Percentiles rank a stretch among this genome's conserved stretches.
phyloP scores from a whole-genome alignment of 2,797 vertebrate species.

The Sebastes goodei region DNA sequence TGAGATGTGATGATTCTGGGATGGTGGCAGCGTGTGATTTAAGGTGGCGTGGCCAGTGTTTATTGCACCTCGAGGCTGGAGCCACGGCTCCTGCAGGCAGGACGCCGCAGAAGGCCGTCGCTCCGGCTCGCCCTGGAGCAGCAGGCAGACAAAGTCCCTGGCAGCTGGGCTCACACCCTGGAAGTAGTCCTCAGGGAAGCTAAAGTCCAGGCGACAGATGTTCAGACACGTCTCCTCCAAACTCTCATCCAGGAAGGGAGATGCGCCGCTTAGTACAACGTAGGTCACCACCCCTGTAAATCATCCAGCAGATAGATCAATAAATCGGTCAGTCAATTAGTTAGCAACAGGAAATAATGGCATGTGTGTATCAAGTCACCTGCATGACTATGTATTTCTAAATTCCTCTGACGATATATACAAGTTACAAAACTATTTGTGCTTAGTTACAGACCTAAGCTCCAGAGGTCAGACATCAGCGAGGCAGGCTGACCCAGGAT shows the following conservation, averaged over 20 bases:
- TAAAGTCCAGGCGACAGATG: slow-evolving; percentile 96
- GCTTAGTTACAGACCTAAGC: slow-evolving; percentile 81
- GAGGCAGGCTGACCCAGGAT: slow-evolving; percentile 92
- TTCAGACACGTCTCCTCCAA: slow-evolving; percentile 96
- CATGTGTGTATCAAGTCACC: neutral
- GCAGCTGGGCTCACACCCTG: slow-evolving; percentile 91
- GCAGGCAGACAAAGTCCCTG: slow-evolving; percentile 91
- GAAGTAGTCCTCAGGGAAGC: slow-evolving; percentile 97
- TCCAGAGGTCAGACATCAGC: slow-evolving; percentile 92
- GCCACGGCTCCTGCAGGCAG: slow-evolving; percentile 92
- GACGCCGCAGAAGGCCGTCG: slow-evolving; percentile 86
- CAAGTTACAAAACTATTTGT: neutral
- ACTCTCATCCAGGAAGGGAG: slow-evolving; percentile 96
- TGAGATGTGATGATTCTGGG: slow-evolving; percentile 61
- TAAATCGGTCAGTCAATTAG: neutral
- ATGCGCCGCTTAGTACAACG: slow-evolving; percentile 92
- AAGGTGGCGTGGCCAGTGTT: slow-evolving; percentile 29
- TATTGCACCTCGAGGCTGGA: slow-evolving; percentile 79
- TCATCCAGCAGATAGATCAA: neutral
- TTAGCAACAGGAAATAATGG: neutral
- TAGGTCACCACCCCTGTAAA: slow-evolving; percentile 89
- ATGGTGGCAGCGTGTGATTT: slow-evolving; percentile 25
- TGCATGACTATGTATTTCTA: neutral
- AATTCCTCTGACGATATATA: neutral
- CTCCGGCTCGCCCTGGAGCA: slow-evolving; percentile 89